Base-by-base conservation (phyloP, 1,140 invertebrate genomes). In the Listronotus oregonensis region DNA sequence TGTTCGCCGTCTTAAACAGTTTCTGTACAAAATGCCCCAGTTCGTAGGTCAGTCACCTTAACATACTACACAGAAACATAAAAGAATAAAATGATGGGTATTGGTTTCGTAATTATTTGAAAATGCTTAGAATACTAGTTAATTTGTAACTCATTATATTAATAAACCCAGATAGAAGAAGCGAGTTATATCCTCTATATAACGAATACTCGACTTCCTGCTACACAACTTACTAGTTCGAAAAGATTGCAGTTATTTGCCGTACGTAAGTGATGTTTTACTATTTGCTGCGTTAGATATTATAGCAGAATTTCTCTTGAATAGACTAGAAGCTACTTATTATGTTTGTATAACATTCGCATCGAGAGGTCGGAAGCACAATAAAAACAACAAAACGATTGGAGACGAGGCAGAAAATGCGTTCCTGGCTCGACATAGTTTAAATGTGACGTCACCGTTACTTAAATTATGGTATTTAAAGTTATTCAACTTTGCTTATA, bases 191-290 rank as follows among this genome's bases (percentile, higher is more conserved):
- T 57, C 43, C 62, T 64, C 51, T 54, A 55, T 27, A 55, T 62
- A 63, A 54, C 51, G 50, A 55, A 56, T 51, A 42, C 12, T 34
- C 11, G 21, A 54, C 62, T 64, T 64, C 62, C 62, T 64, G 62
- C 62, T 46, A 56, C 51, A 56, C 62, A 32, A 64, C 52, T 56
- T 64, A 56, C 62, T 56, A 56, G 62, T 64, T 64, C 52, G 37
- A 17, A 64, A 64, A 64, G 52, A 64, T 64, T 64, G 62, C 62
- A 49, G 62, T 64, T 64, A 64, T 64, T 64, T 64, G 62, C 62
- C 52, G 44, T 47, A 47, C 44, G 32, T 64, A 64, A 64, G 43
- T 64, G 62, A 64, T 64, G 62, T 64, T 64, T 64, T 64, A 64
- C 62, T 37, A 9, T 63, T 55, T 44, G 40, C 51, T 46, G 60